phyloP scores from a whole-genome alignment of 92 coral and sea anemone genomes.

The Epizoanthus stellaris region DNA sequence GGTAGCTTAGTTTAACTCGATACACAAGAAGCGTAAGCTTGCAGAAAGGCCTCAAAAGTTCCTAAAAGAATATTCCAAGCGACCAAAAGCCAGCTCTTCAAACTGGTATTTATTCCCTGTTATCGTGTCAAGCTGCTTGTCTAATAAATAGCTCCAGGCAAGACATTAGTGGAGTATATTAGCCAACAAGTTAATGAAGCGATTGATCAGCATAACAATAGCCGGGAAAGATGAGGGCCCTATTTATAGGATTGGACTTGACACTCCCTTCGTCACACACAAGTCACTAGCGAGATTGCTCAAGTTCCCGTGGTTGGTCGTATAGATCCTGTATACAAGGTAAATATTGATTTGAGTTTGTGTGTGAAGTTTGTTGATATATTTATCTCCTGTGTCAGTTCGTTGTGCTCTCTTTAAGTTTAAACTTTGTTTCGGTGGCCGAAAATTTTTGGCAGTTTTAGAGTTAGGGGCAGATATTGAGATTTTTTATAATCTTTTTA shows the following conservation, averaged over 20 bases:
- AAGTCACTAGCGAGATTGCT: constrained; percentile 41
- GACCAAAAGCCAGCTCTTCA: constrained; percentile 6
- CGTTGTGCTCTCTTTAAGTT: background rate
- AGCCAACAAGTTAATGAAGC: constrained; percentile 75
- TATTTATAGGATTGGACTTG: constrained; percentile 79
- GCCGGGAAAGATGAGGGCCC: constrained; percentile 59
- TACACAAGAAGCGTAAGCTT: too few relatives aligned
- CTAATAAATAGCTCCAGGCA: constrained; percentile 80
- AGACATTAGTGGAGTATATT: constrained; percentile 76
- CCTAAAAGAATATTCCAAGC: constrained; percentile 19
- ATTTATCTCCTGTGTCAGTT: background rate
- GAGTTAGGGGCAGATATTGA: constrained; percentile 11
- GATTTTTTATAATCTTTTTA: constrained; percentile 8
- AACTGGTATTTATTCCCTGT: constrained; percentile 44
- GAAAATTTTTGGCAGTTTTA: background rate
- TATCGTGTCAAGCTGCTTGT: constrained; percentile 44
- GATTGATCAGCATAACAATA: constrained; percentile 83
- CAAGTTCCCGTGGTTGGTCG: constrained; percentile 38
- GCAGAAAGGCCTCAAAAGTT: background rate
- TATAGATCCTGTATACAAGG: constrained; percentile 30
- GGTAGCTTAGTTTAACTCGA: background rate
- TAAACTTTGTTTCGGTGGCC: background rate
- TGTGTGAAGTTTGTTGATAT: constrained; percentile 2
- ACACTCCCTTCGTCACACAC: constrained; percentile 41
- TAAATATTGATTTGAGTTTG: constrained; percentile 37